Conservation (phyloP, 2,888 invertebrate genomes). For the Blastobasis adustella region DNA sequence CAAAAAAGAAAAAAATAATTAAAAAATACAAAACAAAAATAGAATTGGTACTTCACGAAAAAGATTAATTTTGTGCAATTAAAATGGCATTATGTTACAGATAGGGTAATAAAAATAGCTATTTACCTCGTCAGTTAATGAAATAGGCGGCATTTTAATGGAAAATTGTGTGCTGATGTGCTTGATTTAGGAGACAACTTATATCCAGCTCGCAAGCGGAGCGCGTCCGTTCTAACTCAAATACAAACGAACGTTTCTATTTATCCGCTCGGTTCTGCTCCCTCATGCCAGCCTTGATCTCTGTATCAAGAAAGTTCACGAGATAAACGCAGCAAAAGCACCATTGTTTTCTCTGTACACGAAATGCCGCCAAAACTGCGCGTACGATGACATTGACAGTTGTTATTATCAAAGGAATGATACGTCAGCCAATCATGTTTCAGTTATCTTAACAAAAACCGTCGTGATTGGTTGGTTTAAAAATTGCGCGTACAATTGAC, state of each 20-base stretch:
- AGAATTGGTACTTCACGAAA: no score
- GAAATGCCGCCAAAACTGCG: slow-evolving; percentile 12
- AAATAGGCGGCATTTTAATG: slow-evolving; percentile 58
- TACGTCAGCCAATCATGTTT: no score
- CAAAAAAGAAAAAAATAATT: no score
- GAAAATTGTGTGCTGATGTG: slow-evolving; percentile 8
- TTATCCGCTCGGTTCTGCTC: slow-evolving; percentile 33
- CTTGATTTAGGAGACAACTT: slow-evolving; percentile 6
- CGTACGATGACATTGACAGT: not conserved
- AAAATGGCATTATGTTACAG: not conserved
- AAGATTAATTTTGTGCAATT: no score
- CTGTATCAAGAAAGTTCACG: slow-evolving; percentile 29
- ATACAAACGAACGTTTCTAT: slow-evolving; percentile 36
- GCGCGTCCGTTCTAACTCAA: slow-evolving; percentile 51
- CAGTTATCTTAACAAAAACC: no score
- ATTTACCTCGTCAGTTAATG: slow-evolving; percentile 59
- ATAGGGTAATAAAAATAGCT: not conserved
- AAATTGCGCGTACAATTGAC: no score
- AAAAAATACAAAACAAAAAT: no score
- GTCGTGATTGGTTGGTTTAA: no score
- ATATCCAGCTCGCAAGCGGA: slow-evolving; percentile 28
- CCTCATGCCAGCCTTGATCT: slow-evolving; percentile 38
- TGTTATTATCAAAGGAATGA: not conserved
- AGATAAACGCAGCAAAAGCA: slow-evolving; percentile 10
- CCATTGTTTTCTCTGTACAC: slow-evolving; percentile 2